A percentile compares a stretch with the other conserved stretches of the same genome.
phyloP scores from a whole-genome alignment of 1,140 invertebrate species.

The Charaxes varanes region DNA sequence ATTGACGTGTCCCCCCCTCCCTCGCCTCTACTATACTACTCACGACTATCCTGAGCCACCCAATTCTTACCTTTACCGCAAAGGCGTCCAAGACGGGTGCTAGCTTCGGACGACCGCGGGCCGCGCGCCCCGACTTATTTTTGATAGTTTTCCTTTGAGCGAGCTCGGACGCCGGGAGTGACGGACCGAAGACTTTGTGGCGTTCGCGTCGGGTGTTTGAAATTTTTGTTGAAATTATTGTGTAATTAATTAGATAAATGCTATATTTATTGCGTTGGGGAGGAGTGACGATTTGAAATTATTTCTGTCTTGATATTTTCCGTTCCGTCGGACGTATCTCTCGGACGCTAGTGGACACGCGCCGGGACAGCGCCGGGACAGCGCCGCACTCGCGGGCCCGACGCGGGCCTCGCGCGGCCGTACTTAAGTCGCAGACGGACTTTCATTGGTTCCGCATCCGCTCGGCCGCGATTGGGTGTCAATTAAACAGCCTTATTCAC shows the following conservation, averaged over 20 bases:
- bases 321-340: conserved; percentile 47
- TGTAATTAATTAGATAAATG: conserved; percentile 70
- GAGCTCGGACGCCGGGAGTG: conserved; percentile 62
- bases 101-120: conserved; percentile 71
- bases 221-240: conserved; percentile 74
- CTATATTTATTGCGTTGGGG: conserved; percentile 72
- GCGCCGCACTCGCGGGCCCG: too few relatives aligned
- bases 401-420: too few relatives aligned
- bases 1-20: too few relatives aligned
- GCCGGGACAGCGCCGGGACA: too few relatives aligned
- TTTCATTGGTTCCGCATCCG: conserved; percentile 50
- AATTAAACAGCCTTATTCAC: conserved; percentile 64
- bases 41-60: too few relatives aligned
- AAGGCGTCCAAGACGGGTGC: too few relatives aligned
- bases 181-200: conserved; percentile 63
- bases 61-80: too few relatives aligned
- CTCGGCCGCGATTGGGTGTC: conserved; percentile 46
- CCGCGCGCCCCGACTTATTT: conserved; percentile 72
- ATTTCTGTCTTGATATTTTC: conserved; percentile 74
- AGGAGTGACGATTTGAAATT: conserved; percentile 66
- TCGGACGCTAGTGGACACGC: too few relatives aligned
- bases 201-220: conserved; percentile 64
- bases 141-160: conserved; percentile 73
- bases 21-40: too few relatives aligned
- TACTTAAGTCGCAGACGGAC: conserved; percentile 55